Evolutionary conservation across 2,888 invertebrate species (phyloP), one percentile per base, ranked within the genome.

Genomic region (Tricholauxania praeusta): DNA sequence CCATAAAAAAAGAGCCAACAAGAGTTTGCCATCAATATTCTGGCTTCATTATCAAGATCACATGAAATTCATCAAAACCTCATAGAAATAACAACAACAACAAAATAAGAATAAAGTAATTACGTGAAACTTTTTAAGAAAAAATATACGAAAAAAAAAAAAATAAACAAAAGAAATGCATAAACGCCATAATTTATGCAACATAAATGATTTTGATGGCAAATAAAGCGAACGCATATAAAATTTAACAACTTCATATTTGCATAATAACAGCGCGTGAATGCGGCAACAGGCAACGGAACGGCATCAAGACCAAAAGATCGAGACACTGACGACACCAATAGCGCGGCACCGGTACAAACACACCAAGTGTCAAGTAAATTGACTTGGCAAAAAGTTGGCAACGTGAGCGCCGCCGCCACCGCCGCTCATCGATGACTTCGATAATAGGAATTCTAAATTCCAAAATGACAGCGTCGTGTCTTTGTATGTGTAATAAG

Each of bases 211-310:
- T 76, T 76, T 71, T 69, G 79, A 80, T 80, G 78, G 79, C 76
- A 68, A 76, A 39, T 67, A 53, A 52, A 52, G 62, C 53, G 79
- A 78, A 80, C 78, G 77, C 82, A 71, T 78, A 77, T 77, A 77
- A 83, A 82, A 81, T 82, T 83, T 83, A 82, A 82, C 83, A 80
- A 80, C 81, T 77, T 75, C 78, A 83, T 82, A 82, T 82, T 82
- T 83, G 82, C 82, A 82, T 82, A 82, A 82, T 83, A 83, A 82
- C 81, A 82, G 82, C 80, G 69, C 81, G 79, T 80, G 83, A 79
- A 81, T 79, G 77, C 77, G 71, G 69, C 77, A 78, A 71, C 76
- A 72, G 67, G n/a, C 65, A 64, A 55, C 65, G 60, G 8, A 71
- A 55, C 47, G 67, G 47, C 69, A 78, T 62, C 60, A 71, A 65